Conservation (phyloP, 1,140 invertebrate genomes). For the Dendroctonus ponderosae region DNA sequence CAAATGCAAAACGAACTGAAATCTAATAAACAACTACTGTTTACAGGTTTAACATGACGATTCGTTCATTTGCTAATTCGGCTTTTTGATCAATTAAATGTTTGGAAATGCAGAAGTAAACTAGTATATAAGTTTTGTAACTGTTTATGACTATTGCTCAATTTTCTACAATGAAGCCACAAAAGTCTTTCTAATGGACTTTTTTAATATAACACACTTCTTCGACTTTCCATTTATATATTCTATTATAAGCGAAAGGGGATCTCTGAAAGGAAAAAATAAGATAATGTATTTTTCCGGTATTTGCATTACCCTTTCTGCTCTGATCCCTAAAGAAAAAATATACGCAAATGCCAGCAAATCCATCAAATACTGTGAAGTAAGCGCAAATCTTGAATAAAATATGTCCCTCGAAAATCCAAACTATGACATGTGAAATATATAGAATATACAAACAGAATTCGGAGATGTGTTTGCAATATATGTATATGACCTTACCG, state of each 20-base stretch:
- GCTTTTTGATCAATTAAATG: background rate
- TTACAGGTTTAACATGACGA: background rate
- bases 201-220: no score
- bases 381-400: slow-evolving; percentile 16
- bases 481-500: no score
- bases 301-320: slow-evolving; percentile 12
- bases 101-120: no score
- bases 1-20: background rate
- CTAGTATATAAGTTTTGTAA: no score
- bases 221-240: no score
- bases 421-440: slow-evolving; percentile 14
- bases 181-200: no score
- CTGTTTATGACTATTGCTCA: no score
- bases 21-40: slow-evolving; percentile 1
- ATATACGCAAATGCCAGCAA: slow-evolving; percentile 6
- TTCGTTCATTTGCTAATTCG: background rate
- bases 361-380: slow-evolving; percentile 16
- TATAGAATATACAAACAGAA: slow-evolving; percentile 3
- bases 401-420: slow-evolving; percentile 12
- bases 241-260: no score
- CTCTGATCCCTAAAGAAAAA: slow-evolving; percentile 13
- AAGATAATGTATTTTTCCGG: slow-evolving; percentile 1
- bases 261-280: background rate
- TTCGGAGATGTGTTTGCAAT: background rate
- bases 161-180: no score